Conservation (phyloP, 2,113 vertebrate genomes). For the Eudorcas thomsonii region DNA sequence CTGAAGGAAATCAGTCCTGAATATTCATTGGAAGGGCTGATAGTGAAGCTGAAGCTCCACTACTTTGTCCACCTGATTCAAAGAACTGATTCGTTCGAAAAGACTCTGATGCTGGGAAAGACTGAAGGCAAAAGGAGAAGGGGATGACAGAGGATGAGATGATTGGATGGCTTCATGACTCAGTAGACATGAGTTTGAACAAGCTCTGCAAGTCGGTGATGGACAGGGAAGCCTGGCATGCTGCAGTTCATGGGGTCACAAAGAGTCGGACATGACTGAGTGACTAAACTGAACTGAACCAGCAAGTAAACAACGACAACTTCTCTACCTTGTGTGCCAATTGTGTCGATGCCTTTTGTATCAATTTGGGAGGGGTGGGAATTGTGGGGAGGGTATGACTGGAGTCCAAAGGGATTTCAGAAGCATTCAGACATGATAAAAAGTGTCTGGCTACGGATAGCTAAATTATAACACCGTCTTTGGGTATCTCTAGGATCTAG, state of each 20-base stretch:
- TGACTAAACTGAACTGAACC: too few relatives aligned
- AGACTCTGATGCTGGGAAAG: too few relatives aligned
- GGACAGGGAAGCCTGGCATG: background rate
- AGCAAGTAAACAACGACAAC: background rate
- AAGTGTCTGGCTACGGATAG: background rate
- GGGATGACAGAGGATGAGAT: too few relatives aligned
- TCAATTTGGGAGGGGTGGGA: background rate
- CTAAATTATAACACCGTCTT: background rate
- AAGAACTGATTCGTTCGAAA: too few relatives aligned
- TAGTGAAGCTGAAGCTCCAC: too few relatives aligned
- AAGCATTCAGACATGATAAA: background rate
- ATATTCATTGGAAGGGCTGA: too few relatives aligned
- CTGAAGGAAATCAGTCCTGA: too few relatives aligned
- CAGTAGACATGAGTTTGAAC: too few relatives aligned
- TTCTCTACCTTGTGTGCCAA: background rate
- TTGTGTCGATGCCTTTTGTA: background rate
- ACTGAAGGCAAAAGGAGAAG: too few relatives aligned
- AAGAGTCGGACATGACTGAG: background rate
- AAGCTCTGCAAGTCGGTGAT: background rate
- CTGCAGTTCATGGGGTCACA: background rate
- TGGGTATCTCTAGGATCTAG: background rate
- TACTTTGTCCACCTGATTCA: too few relatives aligned
- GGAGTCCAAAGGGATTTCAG: background rate
- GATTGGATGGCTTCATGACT: too few relatives aligned
- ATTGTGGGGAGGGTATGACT: background rate